phyloP scores from a whole-genome alignment of 2,888 invertebrate species.

The Ephialtes manifestator region DNA sequence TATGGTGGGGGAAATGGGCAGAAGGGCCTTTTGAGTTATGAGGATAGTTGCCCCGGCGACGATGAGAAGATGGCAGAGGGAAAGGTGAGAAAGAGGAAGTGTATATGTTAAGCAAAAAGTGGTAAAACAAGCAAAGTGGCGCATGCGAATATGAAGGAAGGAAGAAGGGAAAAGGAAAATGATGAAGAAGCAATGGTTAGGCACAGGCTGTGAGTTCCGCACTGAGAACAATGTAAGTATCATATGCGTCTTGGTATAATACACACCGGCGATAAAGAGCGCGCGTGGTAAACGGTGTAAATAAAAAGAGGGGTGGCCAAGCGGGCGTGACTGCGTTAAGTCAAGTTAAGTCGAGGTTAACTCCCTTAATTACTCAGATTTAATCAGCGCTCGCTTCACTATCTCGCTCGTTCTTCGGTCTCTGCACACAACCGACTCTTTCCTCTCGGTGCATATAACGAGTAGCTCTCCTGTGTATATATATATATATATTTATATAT shows the following conservation, averaged over 20 bases:
- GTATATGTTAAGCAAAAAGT: slow-evolving; percentile 21
- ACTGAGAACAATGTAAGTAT: slow-evolving; percentile 53
- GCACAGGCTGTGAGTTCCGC: slow-evolving; percentile 16
- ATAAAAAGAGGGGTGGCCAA: slow-evolving; percentile 83
- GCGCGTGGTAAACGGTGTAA: slow-evolving; percentile 81
- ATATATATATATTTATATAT: neutral
- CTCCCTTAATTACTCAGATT: slow-evolving; percentile 86
- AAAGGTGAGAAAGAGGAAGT: slow-evolving; percentile 58
- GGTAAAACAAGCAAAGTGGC: slow-evolving; percentile 44
- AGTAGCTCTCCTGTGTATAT: neutral
- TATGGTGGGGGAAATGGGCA: neutral
- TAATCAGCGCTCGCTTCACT: slow-evolving; percentile 79
- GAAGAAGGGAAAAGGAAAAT: slow-evolving; percentile 40
- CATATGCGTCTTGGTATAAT: slow-evolving; percentile 42
- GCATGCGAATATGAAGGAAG: slow-evolving; percentile 55
- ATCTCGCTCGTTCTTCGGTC: slow-evolving; percentile 57
- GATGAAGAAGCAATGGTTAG: slow-evolving; percentile 40
- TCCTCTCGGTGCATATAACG: slow-evolving; percentile 57
- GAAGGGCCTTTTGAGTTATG: slow-evolving; percentile 56
- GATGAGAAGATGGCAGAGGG: slow-evolving; percentile 35
- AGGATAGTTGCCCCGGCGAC: slow-evolving; percentile 49
- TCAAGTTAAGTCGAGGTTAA: slow-evolving; percentile 85
- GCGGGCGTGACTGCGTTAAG: slow-evolving; percentile 86
- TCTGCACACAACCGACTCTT: slow-evolving; percentile 56
- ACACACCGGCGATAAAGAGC: slow-evolving; percentile 48